Evolutionary conservation across 2,888 invertebrate species (phyloP), one percentile per base, ranked within the genome.

Genomic region (Lamproptera curius): DNA sequence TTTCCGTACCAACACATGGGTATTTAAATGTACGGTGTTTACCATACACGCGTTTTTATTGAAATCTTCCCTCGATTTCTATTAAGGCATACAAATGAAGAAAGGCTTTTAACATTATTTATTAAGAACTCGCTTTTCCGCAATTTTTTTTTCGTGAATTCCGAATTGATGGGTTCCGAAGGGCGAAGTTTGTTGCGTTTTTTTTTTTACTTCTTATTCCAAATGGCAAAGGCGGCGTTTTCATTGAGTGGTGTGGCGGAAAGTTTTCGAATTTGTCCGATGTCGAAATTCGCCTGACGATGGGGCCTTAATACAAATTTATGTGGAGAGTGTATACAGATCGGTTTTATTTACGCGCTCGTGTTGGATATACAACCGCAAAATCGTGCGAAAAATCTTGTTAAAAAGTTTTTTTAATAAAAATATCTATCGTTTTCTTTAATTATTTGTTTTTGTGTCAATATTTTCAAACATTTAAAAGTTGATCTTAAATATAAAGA

Each of bases 81-180:
- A 37, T 17, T 61, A 57, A 62, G 53, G 58, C 55, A 57, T 59
- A 62, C 58, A 66, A 66, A 71, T 67, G 63, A 65, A 61, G 55
- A 55, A 70, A 66, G 54, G 55, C 65, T 67, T 59, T 65, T 57
- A 65, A 54, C 51, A 39, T 60, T 65, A 31, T 65, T 58, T 61
- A 59, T 61, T 59, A 58, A 54, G 54, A 58, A 61, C 48, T 53
- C 55, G 55, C 43, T 47, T 26, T 55, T 58, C 52, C 55, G 50
- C 48, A 52, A 52, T 53, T 59, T 63, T 61, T 54, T 59, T 63
- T n/a, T n/a, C n/a, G 59, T 50, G 49, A 42, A 54, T 56, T 56
- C 43, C 40, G 51, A 56, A 56, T 63, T 61, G 59, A 65, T 57
- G 57, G 56, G 43, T 45, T 56, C 51, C 42, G 43, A 36, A 50